Evolutionary conservation across 2,113 vertebrate genomes (phyloP).

Genomic region (Chaenocephalus aceratus): DNA sequence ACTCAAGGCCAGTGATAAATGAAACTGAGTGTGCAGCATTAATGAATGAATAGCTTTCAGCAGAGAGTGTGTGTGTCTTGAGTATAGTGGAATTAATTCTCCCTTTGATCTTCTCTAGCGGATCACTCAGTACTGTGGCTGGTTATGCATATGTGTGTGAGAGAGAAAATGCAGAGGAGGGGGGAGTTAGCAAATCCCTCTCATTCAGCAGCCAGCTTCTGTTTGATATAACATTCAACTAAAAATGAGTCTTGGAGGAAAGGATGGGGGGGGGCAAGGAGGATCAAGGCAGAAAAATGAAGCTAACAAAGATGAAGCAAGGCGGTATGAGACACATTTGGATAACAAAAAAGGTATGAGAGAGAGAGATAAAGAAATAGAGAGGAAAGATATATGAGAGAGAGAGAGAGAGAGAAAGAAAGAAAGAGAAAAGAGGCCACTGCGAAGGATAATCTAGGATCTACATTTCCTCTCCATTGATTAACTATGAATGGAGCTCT

Average conservation of each 20-base stretch:
- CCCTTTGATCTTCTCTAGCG: conserved; percentile 48
- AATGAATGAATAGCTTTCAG: conserved; percentile 73
- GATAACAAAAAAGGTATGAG: conserved; percentile 1
- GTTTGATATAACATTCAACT: conserved; percentile 68
- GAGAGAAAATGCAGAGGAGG: conserved; percentile 23
- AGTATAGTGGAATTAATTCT: conserved; percentile 53
- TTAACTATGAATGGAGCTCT: conserved; percentile 60
- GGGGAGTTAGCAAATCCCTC: conserved; percentile 55
- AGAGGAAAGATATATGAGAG: not conserved
- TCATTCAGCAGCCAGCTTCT: conserved; percentile 71
- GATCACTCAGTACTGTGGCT: conserved; percentile 46
- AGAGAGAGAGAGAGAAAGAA: conserved; percentile 11
- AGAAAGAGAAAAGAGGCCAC: conserved; percentile 7
- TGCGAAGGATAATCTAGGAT: conserved; percentile 43
- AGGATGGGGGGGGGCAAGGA: conserved; percentile 7
- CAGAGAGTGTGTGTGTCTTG: conserved; percentile 15
- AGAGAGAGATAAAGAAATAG: not conserved
- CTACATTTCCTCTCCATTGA: conserved; percentile 54
- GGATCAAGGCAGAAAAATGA: conserved; percentile 32
- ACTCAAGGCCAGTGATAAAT: conserved; percentile 51
- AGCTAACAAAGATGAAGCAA: conserved; percentile 49
- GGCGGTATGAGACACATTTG: conserved; percentile 19
- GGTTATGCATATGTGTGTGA: conserved; percentile 2
- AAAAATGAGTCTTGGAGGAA: conserved; percentile 32
- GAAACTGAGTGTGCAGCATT: conserved; percentile 60